Percentiles rank a stretch among this genome's conserved stretches.
phyloP scores from a whole-genome alignment of 2,113 vertebrate species.

The Orycteropus afer region DNA sequence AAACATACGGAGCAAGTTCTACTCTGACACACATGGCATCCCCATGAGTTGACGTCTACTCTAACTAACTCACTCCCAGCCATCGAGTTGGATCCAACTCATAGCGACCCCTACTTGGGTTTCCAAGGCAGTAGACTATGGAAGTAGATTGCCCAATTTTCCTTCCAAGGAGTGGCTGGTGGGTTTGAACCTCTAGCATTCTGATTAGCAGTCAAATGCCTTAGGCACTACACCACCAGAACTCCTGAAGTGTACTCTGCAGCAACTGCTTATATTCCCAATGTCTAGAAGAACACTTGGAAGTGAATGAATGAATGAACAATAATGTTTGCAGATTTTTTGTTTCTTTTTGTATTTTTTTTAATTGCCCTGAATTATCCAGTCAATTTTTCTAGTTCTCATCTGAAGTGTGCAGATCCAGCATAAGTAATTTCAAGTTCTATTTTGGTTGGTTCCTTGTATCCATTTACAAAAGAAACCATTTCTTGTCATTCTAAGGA shows the following conservation, averaged over 20 bases:
- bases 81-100: no score
- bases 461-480: not conserved
- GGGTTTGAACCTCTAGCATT: no score
- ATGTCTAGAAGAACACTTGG: not conserved
- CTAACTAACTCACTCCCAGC: no score
- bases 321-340: not conserved
- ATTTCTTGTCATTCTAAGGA: conserved; percentile 8
- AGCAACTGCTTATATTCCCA: not conserved
- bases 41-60: not conserved
- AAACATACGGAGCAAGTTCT: not conserved
- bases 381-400: conserved; percentile 2
- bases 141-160: no score
- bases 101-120: no score
- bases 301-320: not conserved
- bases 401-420: not conserved
- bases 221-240: no score
- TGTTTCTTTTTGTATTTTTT: not conserved
- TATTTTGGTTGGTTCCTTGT: not conserved
- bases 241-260: no score
- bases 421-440: not conserved
- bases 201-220: no score
- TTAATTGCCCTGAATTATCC: not conserved
- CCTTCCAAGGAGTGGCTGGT: no score
- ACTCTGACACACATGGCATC: not conserved
- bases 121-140: no score